A percentile compares a stretch with the other conserved stretches of the same genome.
phyloP scores from a whole-genome alignment of 2,113 vertebrate species.

The Aepyceros melampus region DNA sequence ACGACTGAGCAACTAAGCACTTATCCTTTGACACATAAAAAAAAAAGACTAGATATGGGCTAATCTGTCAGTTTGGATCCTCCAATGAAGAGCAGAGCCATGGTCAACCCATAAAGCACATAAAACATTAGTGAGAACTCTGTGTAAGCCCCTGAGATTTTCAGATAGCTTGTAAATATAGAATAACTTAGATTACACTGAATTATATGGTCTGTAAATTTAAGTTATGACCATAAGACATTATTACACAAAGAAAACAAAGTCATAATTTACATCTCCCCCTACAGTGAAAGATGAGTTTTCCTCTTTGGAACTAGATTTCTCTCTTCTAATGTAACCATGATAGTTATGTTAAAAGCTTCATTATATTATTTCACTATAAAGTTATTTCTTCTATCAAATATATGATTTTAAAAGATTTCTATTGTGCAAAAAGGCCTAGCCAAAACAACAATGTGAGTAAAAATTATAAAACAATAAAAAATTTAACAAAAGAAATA shows the following conservation, averaged over 20 bases:
- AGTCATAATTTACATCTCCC: not conserved
- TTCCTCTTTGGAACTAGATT: not conserved
- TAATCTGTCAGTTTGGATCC: not conserved
- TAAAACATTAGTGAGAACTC: not conserved
- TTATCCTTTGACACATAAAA: not conserved
- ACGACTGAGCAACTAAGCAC: not conserved
- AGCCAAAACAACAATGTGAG: not conserved
- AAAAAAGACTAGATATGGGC: not conserved
- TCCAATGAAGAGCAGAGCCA: not conserved
- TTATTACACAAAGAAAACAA: not conserved
- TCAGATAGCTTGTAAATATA: not conserved
- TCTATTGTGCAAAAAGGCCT: not conserved
- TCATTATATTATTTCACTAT: conserved; percentile 33
- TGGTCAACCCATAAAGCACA: not conserved
- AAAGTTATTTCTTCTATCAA: conserved; percentile 22
- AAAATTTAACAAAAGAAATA: conserved; percentile 20
- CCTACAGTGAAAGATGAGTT: not conserved
- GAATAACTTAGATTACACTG: not conserved
- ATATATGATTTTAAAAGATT: not conserved
- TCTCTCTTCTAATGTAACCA: not conserved
- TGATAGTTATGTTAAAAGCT: not conserved
- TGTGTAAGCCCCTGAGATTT: not conserved
- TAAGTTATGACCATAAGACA: not conserved
- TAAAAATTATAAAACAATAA: conserved; percentile 1
- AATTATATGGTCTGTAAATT: not conserved